Evolutionary conservation across 1,140 invertebrate genomes (phyloP), one percentile per base, ranked within the genome.

Genomic region (Hestina assimilis): DNA sequence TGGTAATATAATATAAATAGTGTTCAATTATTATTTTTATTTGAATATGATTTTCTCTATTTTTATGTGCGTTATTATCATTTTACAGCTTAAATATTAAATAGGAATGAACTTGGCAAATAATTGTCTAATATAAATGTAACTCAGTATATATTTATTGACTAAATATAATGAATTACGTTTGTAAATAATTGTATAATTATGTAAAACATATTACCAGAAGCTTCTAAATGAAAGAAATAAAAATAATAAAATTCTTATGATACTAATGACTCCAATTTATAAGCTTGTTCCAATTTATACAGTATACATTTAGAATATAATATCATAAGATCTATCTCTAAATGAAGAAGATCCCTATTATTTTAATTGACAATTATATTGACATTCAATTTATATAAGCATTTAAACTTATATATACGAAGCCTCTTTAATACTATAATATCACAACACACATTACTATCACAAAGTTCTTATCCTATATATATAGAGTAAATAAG

Each of bases 361-460:
- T 19, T 19, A 38, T 19, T 38, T 38, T 38, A 14, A 38, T 38
- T 35, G 9, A 38, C 1, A 51, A 33, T 21, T 20, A 35, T 5
- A 19, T 19, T 38, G 12, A 31, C 55, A 59, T 28, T 31, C 45
- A 28, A 56, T 51, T 31, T 52, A 43, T 63, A 59, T 63, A 66
- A 59, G 47, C 20, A 28, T 35, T 12, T 14, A 21, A n/a, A 6
- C 46, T 45, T 67, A 63, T 43, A 63, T 55, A 56, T 43, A 31
- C 21, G 45, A 65, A 68, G 46, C 11, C 28, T 17, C 9, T n/a
- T 42, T 41, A 28, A 50, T 33, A 50, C 57, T 59, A 56, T 42
- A 50, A 57, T 64, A 72, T 72, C 66, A 72, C 69, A 65, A 72
- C 69, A 72, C 66, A 72, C 66, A 45, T 54, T 42, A 62, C 60